Evolutionary conservation across 2,888 invertebrate genomes (phyloP), one percentile per base, ranked within the genome.

Genomic region (Drosophila demipolita): DNA sequence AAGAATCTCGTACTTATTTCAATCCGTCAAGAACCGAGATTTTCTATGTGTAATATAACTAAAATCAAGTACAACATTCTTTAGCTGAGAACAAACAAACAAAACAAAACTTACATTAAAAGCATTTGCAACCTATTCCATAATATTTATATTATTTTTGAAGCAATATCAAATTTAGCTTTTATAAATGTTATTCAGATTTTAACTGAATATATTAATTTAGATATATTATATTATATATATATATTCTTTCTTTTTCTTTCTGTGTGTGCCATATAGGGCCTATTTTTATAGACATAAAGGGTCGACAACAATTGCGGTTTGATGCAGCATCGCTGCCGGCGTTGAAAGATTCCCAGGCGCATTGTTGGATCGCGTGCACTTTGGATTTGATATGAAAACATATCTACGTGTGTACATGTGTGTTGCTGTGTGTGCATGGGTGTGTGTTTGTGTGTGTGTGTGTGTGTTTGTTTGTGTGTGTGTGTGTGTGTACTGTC

Each of bases 341-440:
- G 32, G 49, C 36, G 12, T 35, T 48, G 12, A 69, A 71, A 84
- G 60, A 83, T 85, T 85, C 84, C 86, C 85, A 86, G 76, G 81
- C 84, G 76, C 82, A 84, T 84, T 79, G 85, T 83, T 69, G 67
- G 72, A 84, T 84, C 77, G 85, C 87, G 81, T 84, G 87, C 81
- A 78, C 50, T 66, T 75, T 53, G 12, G 32, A 50, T 72, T 75
- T 69, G 23, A 45, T 45, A 45, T 45, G 45, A 23, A 45, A 15
- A 15, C 15, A 8, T 45, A 23, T 45, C 7, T 45, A 15, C 15
- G 17, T 8, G 20, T 23, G 23, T 15, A 8, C 29, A 2, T 35
- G 17, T 26, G 11, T n/a, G 7, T 2, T 5, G 17, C 2, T 11
- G 20, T 17, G 5, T 36, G 12, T 23, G 7, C 57, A 1, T 17